Conservation (phyloP, 2,888 invertebrate species). For the Eupithecia abbreviata region DNA sequence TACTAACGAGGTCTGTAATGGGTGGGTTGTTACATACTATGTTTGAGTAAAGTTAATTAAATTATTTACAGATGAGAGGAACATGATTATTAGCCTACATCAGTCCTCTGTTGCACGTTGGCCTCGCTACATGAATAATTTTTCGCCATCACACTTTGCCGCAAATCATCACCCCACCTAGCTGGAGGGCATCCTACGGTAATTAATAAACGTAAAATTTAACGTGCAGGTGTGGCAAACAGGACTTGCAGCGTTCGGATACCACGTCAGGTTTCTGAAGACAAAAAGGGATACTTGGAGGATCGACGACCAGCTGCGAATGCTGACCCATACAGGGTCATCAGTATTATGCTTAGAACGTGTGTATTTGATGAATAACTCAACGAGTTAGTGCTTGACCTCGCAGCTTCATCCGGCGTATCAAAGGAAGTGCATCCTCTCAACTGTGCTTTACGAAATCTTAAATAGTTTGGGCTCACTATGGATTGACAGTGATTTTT, state of each 20-base stretch:
- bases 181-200: not conserved
- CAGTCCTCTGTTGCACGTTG: not conserved
- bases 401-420: not conserved
- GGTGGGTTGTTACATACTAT: no score
- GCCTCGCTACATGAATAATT: not conserved
- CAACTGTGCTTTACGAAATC: not conserved
- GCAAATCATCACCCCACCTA: not conserved
- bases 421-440: not conserved
- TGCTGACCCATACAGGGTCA: slow-evolving; percentile 94
- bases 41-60: not conserved
- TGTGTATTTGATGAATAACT: slow-evolving; percentile 90
- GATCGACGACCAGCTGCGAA: slow-evolving; percentile 96
- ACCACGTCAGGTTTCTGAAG: slow-evolving; percentile 95
- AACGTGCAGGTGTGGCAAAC: slow-evolving; percentile 91
- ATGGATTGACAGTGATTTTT: not conserved
- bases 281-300: slow-evolving; percentile 96
- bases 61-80: not conserved
- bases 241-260: slow-evolving; percentile 96
- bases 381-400: not conserved
- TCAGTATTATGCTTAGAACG: slow-evolving; percentile 91
- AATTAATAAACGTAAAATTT: not conserved
- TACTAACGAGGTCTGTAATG: no score
- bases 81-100: not conserved
- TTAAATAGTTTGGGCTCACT: not conserved
- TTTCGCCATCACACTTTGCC: not conserved